Conservation (phyloP, 2,113 vertebrate genomes). For the Irena cyanogastra region DNA sequence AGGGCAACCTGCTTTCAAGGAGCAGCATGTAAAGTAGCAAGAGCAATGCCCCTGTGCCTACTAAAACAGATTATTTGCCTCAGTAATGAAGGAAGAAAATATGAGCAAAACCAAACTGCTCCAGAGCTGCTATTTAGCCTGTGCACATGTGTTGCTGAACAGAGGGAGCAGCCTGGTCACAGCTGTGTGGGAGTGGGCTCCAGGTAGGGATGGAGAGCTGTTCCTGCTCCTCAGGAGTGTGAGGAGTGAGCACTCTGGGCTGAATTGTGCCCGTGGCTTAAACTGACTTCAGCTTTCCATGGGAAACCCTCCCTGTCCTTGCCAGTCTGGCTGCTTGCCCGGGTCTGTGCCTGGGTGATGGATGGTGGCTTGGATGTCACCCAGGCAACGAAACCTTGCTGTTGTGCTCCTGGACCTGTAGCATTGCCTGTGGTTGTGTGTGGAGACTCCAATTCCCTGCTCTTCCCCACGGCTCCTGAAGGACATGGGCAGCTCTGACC, state of each 20-base stretch:
- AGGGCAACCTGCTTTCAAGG: not conserved
- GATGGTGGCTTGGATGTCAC: conserved; percentile 18
- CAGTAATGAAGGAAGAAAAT: not conserved
- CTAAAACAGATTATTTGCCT: not conserved
- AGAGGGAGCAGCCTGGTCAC: not conserved
- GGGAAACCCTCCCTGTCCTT: conserved; percentile 9
- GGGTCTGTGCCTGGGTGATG: not conserved
- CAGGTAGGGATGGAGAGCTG: not conserved
- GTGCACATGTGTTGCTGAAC: not conserved
- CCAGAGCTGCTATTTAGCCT: not conserved
- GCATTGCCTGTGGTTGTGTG: not conserved
- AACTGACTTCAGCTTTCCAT: conserved; percentile 3
- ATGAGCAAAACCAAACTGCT: not conserved
- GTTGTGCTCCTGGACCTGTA: not conserved
- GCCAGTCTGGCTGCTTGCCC: conserved; percentile 13
- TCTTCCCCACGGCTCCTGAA: not conserved
- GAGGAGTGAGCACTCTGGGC: not conserved
- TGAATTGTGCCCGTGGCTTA: not conserved
- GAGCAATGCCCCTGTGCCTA: not conserved
- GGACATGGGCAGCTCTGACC: not conserved
- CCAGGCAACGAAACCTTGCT: not conserved
- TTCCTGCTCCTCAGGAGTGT: not conserved
- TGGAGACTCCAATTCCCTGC: not conserved
- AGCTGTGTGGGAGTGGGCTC: not conserved
- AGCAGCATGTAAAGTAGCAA: not conserved